Percentiles rank a stretch among this genome's conserved stretches.
Conservation (phyloP, 2,888 invertebrate species). For the Agonopterix arenella region DNA sequence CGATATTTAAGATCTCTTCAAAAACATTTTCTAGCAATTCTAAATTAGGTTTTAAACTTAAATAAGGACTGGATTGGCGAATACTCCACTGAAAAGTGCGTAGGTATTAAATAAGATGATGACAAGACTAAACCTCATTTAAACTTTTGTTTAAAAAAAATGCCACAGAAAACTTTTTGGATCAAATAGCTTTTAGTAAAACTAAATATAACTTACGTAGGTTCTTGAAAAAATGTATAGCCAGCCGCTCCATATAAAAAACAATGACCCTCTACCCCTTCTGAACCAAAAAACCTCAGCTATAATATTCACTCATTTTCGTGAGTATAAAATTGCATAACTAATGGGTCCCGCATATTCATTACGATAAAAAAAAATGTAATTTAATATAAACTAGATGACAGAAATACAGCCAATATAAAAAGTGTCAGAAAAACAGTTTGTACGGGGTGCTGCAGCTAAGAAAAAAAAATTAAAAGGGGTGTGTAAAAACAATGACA, state of each 20-base stretch:
- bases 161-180: too few relatives aligned
- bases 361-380: constrained; percentile 64
- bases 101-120: too few relatives aligned
- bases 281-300: constrained; percentile 32
- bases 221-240: constrained; percentile 11
- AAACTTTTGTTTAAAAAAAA: too few relatives aligned
- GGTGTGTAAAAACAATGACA: constrained; percentile 60
- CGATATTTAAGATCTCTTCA: too few relatives aligned
- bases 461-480: constrained; percentile 44
- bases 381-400: constrained; percentile 75
- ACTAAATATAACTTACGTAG: too few relatives aligned
- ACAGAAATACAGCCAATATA: constrained; percentile 69
- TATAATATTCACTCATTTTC: constrained; percentile 63
- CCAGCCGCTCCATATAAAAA: constrained; percentile 2
- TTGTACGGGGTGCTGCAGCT: constrained; percentile 39
- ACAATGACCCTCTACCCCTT: constrained; percentile 12
- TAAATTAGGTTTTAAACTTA: too few relatives aligned
- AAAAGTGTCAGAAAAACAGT: constrained; percentile 54
- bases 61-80: too few relatives aligned
- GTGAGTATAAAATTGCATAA: constrained; percentile 49
- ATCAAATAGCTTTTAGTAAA: too few relatives aligned
- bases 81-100: too few relatives aligned
- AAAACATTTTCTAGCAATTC: too few relatives aligned
- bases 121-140: too few relatives aligned
- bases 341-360: constrained; percentile 67